Conservation (phyloP, 2,797 vertebrate species). For the Catostomus latipinnis region DNA sequence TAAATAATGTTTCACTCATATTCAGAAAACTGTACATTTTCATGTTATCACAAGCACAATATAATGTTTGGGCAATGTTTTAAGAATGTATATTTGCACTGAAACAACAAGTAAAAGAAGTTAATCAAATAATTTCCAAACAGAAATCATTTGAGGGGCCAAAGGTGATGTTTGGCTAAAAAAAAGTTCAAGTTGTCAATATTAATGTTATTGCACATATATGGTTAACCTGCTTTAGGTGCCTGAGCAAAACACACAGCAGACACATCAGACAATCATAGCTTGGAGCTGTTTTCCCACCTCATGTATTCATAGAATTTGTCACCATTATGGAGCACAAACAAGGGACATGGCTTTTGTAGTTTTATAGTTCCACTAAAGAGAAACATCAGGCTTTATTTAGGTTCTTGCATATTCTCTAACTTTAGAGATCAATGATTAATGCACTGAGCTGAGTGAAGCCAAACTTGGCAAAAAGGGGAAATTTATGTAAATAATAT, state of each 20-base stretch:
- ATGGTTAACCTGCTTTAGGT: slow-evolving; percentile 5
- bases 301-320: slow-evolving; percentile 9
- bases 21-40: too few relatives aligned
- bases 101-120: not conserved
- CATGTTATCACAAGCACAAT: too few relatives aligned
- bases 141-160: not conserved
- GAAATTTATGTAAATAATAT: slow-evolving; percentile 78
- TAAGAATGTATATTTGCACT: not conserved
- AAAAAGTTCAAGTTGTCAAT: not conserved
- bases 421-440: slow-evolving; percentile 39
- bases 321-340: slow-evolving; percentile 5
- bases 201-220: not conserved
- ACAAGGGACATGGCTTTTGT: slow-evolving; percentile 5
- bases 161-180: not conserved
- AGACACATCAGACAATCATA: not conserved
- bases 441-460: slow-evolving; percentile 37
- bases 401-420: not conserved
- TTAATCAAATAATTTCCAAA: not conserved
- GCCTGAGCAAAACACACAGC: not conserved
- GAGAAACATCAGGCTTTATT: slow-evolving; percentile 15
- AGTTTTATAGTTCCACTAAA: slow-evolving; percentile 13
- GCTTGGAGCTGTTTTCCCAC: slow-evolving; percentile 16
- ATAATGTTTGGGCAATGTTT: too few relatives aligned
- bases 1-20: too few relatives aligned
- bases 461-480: slow-evolving; percentile 46